phyloP scores from a whole-genome alignment of 2,797 vertebrate species.

The Sebastes elongatus region DNA sequence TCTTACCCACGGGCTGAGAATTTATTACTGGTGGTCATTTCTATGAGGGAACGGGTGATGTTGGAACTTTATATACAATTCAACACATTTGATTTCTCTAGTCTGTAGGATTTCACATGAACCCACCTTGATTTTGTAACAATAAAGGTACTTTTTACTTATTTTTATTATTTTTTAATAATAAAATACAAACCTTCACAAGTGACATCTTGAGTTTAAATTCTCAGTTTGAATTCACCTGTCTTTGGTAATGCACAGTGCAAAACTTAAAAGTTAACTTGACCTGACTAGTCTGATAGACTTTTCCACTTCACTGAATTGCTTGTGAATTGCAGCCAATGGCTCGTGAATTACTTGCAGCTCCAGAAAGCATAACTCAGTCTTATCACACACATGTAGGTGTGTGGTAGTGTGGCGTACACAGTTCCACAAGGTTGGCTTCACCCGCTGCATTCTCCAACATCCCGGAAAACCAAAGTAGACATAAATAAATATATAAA shows the following conservation, averaged over 20 bases:
- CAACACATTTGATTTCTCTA: background rate
- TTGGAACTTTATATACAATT: background rate
- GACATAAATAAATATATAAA: background rate
- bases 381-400: background rate
- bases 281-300: background rate
- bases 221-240: background rate
- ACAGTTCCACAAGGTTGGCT: background rate
- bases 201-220: background rate
- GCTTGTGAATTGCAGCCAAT: background rate
- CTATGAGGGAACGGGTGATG: background rate
- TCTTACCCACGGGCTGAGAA: background rate
- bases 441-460: background rate
- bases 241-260: background rate
- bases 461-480: background rate
- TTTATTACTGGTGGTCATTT: background rate
- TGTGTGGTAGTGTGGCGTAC: background rate
- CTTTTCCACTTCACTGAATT: background rate
- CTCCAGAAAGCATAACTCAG: background rate
- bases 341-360: background rate
- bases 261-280: background rate
- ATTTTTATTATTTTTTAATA: background rate
- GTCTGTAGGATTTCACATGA: background rate
- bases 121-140: background rate
- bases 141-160: background rate
- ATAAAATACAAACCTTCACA: background rate